Evolutionary conservation across 1,140 invertebrate genomes (phyloP), one percentile per base, ranked within the genome.

Genomic region (Drosophila truncata): DNA sequence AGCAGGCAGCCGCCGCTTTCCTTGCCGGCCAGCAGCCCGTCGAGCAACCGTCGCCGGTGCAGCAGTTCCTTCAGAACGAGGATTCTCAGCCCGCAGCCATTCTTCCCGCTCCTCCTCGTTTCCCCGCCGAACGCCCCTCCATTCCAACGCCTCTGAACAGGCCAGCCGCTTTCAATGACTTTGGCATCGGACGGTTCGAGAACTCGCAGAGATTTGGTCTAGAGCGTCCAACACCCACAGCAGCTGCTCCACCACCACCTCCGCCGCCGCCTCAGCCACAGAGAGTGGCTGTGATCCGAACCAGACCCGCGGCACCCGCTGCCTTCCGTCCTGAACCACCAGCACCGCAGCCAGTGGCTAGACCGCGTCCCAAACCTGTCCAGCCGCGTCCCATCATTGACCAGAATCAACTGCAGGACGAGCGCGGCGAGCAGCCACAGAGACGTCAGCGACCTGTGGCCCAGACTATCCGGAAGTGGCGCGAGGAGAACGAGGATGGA

Each of bases 401-500:
- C 35, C 82, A 92, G 58, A 92, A 92, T 46, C 91, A 92, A 50
- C 50, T 92, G 25, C 78, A 80, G 20, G 87, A 84, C 18, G 86
- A 92, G 3, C 82, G 78, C 7, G 44, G 49, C 4, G 81, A 91
- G 2, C 71, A 72, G 2, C 58, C 82, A 55, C 78, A 92, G 70
- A 90, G 82, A 18, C 82, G 88, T 1, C 78, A 81, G 33, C 78
- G 83, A n/a, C 91, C 96, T 3, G 95, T 96, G 2, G 95, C 95
- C 16, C 96, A 97, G 93, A 96, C 96, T 74, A 93, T 95, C 52
- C 93, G 95, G 39, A 95, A 95, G 93, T 97, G 95, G 93, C 95
- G 96, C 47, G 96, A 96, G 57, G 96, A 97, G 82, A 97, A 97
- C 80, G 94, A 95, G 41, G 97, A 97, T 77, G 97, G 97, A 8